A percentile compares a stretch with the other conserved stretches of the same genome.
phyloP scores from a whole-genome alignment of 1,140 invertebrate species.

The Drosophila parabipectinata region DNA sequence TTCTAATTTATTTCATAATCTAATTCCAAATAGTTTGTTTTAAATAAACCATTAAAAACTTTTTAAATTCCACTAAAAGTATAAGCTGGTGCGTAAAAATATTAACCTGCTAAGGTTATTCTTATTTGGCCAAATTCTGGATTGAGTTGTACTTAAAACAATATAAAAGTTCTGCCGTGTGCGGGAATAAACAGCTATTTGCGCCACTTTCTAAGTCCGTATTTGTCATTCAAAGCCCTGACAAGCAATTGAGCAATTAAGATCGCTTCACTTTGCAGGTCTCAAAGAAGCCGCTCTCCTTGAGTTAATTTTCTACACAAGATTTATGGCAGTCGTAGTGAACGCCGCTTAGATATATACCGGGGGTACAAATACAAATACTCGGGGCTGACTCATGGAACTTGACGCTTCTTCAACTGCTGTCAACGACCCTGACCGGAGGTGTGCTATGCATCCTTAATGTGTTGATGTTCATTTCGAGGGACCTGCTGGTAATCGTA shows the following conservation, averaged over 20 bases:
- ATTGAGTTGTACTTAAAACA: too few species aligned
- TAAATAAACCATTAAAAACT: too few species aligned
- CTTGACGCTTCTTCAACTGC: conserved; percentile 39
- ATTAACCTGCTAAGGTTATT: too few species aligned
- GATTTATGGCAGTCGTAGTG: conserved; percentile 59
- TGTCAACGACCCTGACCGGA: conserved; percentile 66
- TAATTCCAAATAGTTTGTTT: too few species aligned
- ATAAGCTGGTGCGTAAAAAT: too few species aligned
- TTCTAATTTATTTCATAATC: too few species aligned
- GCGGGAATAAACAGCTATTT: neutral
- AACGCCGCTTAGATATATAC: conserved; percentile 55
- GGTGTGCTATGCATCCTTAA: conserved; percentile 79
- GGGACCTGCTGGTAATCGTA: neutral
- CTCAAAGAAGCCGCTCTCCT: conserved; percentile 39
- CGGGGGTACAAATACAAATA: conserved; percentile 28
- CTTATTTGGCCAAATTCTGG: too few species aligned
- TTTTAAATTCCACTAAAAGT: too few species aligned
- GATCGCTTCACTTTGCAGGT: conserved; percentile 20
- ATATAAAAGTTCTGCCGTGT: neutral
- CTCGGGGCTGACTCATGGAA: conserved; percentile 49
- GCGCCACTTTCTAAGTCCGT: neutral
- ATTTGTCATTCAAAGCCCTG: conserved; percentile 31
- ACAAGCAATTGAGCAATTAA: conserved; percentile 46
- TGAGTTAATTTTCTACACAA: conserved; percentile 65
- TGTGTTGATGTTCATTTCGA: conserved; percentile 1